These are phyloP conservation scores for Manacus vitellinus DNA, from an alignment of 2,113 vertebrate species.

Conservation along the genomic window DNA sequence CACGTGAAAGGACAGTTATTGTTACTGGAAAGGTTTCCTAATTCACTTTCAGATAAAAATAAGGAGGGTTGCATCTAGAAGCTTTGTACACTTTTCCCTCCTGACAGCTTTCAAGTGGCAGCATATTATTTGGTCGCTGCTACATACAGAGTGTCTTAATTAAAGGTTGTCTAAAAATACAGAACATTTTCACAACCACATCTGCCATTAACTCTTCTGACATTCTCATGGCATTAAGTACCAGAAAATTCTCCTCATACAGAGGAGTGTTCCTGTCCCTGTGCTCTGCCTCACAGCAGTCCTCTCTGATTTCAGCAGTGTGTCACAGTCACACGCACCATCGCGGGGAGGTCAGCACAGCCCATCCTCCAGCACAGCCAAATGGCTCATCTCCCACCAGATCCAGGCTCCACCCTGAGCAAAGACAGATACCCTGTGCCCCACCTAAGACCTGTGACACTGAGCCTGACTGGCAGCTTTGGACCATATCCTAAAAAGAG, in stretches of 20 bases:
- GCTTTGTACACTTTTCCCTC: slow-evolving; percentile 74
- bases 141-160: slow-evolving; percentile 81
- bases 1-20: slow-evolving; percentile 62
- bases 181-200: slow-evolving; percentile 75
- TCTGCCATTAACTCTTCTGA: slow-evolving; percentile 82
- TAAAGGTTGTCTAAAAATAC: slow-evolving; percentile 86
- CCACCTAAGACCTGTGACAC: not conserved
- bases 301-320: not conserved
- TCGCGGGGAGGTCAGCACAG: not conserved
- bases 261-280: not conserved
- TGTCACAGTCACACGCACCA: not conserved
- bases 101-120: slow-evolving; percentile 83
- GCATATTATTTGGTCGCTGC: slow-evolving; percentile 80
- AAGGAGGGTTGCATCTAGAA: slow-evolving; percentile 75
- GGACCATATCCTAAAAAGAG: rapidly evolving
- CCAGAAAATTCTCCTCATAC: slow-evolving; percentile 54
- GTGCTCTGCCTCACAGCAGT: not conserved
- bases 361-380: not conserved
- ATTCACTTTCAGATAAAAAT: slow-evolving; percentile 78
- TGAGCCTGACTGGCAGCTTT: not conserved
- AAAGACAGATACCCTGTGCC: rapidly evolving
- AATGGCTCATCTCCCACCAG: not conserved
- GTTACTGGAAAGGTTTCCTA: slow-evolving; percentile 69
- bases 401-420: not conserved
- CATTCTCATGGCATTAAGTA: slow-evolving; percentile 53